These are phyloP conservation scores for Lerista edwardsae DNA, from an alignment of 2,797 vertebrate genomes.

Conservation along the genomic window DNA sequence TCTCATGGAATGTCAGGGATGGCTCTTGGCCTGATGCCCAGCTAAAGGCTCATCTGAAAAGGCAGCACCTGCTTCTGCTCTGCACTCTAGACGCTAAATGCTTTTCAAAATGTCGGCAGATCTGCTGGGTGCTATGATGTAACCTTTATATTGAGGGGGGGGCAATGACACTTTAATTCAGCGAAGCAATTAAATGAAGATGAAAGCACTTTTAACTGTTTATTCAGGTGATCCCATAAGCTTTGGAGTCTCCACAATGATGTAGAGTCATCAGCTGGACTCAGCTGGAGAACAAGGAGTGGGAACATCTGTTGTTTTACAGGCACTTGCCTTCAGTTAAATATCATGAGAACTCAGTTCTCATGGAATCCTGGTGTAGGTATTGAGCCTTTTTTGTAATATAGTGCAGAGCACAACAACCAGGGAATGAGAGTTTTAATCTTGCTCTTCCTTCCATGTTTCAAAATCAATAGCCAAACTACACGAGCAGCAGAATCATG, in stretches of 20 bases:
- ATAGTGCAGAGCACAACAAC: not conserved
- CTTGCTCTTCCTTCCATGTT: constrained; percentile 11
- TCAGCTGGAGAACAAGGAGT: not conserved
- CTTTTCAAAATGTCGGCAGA: constrained; percentile 14
- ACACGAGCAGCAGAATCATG: not conserved
- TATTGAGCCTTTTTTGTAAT: not conserved
- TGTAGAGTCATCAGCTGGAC: constrained; percentile 25
- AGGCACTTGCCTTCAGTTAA: constrained; percentile 23
- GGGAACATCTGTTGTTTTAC: constrained; percentile 7
- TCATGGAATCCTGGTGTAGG: not conserved
- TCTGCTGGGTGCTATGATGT: constrained; percentile 27
- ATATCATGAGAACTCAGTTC: constrained; percentile 15
- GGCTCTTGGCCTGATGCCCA: not conserved
- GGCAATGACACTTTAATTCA: constrained; percentile 19
- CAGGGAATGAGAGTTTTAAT: not conserved
- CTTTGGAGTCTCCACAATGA: constrained; percentile 10
- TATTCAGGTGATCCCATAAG: constrained; percentile 46
- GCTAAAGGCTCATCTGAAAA: constrained; percentile 11
- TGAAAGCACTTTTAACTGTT: constrained; percentile 45
- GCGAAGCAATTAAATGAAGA: constrained; percentile 18
- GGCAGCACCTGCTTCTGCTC: not conserved
- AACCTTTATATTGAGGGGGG: constrained; percentile 17
- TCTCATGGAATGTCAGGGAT: not conserved
- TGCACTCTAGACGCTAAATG: constrained; percentile 1
- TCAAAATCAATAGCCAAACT: not conserved